These are phyloP conservation scores for Gavia stellata DNA, from an alignment of 2,113 vertebrate species.

Conservation along the genomic window DNA sequence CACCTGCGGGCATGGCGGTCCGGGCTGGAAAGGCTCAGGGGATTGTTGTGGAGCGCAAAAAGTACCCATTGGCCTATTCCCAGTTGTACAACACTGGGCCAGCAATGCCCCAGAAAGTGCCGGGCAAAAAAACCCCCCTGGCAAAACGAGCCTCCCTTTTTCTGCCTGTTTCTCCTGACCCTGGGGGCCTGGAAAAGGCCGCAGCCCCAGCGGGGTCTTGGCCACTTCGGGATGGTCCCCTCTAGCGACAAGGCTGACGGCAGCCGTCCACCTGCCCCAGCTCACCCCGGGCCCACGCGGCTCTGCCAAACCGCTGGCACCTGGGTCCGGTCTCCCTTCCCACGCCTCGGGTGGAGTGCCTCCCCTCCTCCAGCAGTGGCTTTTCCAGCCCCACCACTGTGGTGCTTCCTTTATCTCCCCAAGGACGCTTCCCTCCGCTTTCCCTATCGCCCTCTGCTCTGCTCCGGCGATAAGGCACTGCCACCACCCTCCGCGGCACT, in stretches of 20 bases:
- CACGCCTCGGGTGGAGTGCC: accelerated
- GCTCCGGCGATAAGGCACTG: not conserved
- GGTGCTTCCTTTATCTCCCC: not conserved
- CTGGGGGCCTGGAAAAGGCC: not conserved
- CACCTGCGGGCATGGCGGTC: accelerated
- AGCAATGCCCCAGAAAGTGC: not conserved
- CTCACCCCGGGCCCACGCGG: accelerated
- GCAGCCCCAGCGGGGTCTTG: not conserved
- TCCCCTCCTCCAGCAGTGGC: not conserved
- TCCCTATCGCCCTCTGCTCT: not conserved
- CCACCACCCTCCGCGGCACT: accelerated
- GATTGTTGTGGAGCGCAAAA: not conserved
- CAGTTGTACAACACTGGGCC: accelerated
- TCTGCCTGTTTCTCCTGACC: not conserved
- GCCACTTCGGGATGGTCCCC: not conserved
- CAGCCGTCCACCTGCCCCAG: not conserved
- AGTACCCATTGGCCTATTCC: no score
- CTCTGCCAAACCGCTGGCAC: not conserved
- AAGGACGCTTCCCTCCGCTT: not conserved
- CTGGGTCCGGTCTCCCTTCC: accelerated
- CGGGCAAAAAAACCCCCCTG: accelerated
- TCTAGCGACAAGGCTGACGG: accelerated
- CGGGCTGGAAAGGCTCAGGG: not conserved
- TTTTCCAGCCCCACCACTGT: not conserved
- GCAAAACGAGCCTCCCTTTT: not conserved